Base-by-base conservation (phyloP, 2,113 vertebrate genomes). In the Rhabdomys dilectus region DNA sequence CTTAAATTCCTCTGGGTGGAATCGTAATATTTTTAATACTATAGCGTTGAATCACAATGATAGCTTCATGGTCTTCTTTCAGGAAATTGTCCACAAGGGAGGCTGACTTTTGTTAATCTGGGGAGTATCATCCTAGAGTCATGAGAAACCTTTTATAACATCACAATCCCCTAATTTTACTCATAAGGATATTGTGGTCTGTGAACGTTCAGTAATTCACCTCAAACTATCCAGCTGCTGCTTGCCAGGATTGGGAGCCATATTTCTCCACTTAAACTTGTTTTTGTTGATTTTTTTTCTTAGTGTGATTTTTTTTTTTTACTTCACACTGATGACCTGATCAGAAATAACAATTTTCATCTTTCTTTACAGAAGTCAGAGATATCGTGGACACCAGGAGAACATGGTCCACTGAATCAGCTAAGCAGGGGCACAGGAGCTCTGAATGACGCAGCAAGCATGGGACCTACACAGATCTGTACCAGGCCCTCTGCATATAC, bases 71-170 rank as follows among this genome's bases (percentile, higher is more conserved):
- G 85, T 77, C 34, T 72, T 84, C 68, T 96, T 45, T 85, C 78
- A 31, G 39, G 42, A 95, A 90, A 90, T 36, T 91, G n/a, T 66
- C 66, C 78, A 72, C 73, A 51, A 17, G 60, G 51, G 78, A 94
- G 81, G 39, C 24, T 78, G 72, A 51, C 39, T 95, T 95, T 97
- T 96, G 88, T 94, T 97, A 88, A 89, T 60, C 70, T 94, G 58
- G 78, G 21, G 39, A 89, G 76, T 21, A 94, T 70, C 68, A 77
- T 92, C 26, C n/a, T 13, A 91, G 70, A 66, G 19, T 73, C 36
- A 16, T 58, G 42, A 53, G 42, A 77, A 77, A 13, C 9, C 60
- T 96, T 96, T 91, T 21, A 66, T 60, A 91, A 82, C n/a, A 96
- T 82, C 60, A 81, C 80, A 72, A 62, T 66, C 15, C 7, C 93